Conservation (phyloP, 2,888 invertebrate genomes). For the Hemistola chrysoprasaria region DNA sequence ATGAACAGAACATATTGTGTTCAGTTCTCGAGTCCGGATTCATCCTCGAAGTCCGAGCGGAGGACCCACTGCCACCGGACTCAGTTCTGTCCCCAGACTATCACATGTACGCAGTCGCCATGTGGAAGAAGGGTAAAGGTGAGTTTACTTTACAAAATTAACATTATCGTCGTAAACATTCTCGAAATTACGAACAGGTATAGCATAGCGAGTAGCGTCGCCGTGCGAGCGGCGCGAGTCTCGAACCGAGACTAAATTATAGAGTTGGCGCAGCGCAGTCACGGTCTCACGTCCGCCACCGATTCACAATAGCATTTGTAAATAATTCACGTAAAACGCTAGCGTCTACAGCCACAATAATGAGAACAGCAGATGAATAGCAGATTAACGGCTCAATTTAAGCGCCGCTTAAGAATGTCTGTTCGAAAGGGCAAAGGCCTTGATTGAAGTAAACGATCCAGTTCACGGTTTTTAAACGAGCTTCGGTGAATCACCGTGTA, state of each 20-base stretch:
- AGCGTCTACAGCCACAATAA: constrained; percentile 35
- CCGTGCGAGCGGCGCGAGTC: constrained; percentile 44
- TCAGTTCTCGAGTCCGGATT: constrained; percentile 88
- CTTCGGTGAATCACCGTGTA: constrained; percentile 21
- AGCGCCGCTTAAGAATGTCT: constrained; percentile 27
- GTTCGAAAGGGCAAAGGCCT: constrained; percentile 44
- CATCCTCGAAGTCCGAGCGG: constrained; percentile 84
- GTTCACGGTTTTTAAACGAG: constrained; percentile 23
- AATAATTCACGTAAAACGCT: constrained; percentile 52
- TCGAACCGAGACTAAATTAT: constrained; percentile 54
- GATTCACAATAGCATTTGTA: constrained; percentile 61
- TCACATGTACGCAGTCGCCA: constrained; percentile 85
- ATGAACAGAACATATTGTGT: constrained; percentile 86
- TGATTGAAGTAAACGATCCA: constrained; percentile 27
- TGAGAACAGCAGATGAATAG: constrained; percentile 44
- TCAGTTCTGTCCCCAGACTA: constrained; percentile 74
- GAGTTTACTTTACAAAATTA: constrained; percentile 37
- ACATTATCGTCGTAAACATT: too few relatives aligned
- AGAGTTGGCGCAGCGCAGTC: constrained; percentile 47
- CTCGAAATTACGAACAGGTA: constrained; percentile 27
- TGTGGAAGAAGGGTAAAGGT: constrained; percentile 89
- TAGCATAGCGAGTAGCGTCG: constrained; percentile 42
- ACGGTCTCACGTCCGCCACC: constrained; percentile 47
- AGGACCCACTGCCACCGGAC: constrained; percentile 72
- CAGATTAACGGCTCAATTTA: constrained; percentile 38